Base-by-base conservation (phyloP, 2,797 vertebrate species). In the Artibeus lituratus region DNA sequence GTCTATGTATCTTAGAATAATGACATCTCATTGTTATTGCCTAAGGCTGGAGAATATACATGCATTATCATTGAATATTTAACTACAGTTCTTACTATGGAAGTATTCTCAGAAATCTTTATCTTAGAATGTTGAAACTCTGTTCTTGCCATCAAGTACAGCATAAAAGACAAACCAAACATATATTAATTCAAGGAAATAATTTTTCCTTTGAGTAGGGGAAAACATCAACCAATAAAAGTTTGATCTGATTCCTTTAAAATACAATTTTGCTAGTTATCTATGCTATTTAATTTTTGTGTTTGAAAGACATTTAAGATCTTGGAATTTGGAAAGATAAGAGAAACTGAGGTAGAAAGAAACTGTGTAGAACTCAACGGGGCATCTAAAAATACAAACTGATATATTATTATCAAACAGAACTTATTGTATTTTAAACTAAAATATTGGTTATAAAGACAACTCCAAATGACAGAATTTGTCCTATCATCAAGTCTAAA, bases 181-280 rank as follows among this genome's bases (percentile, higher is more conserved):
- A 59, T 62, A 15, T 42, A 19, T 95, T 73, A 90, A 89, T 81
- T 94, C 22, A 93, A 77, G 15, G 49, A 95, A 95, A 65, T 62
- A 51, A 7, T 32, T 67, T 7, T 96, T 92, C 82, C 14, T 74
- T 55, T 87, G 74, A 93, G 15, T 69, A 42, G 24, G 21, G 15
- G 49, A 78, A 78, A 80, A 82, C 49, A 90, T 73, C 42, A 73
- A 88, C 77, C 49, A 95, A 49, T 47, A 73, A 78, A 86, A 70
- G 0, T 39, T 80, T 90, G 32, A 85, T 69, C 91, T 92, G 35
- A 35, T 90, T 72, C 65, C 19, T 76, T 69, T 55, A 19, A 32
- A 76, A 81, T 22, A 88, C 15, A 57, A 32, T 67, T 90, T 95
- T 62, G 37, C 29, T 91, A 74, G 37, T 88, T 92, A 74, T 88